Evolutionary conservation across 64 coral and sea anemone genomes (phyloP).

Genomic region (Montipora efflorescens): DNA sequence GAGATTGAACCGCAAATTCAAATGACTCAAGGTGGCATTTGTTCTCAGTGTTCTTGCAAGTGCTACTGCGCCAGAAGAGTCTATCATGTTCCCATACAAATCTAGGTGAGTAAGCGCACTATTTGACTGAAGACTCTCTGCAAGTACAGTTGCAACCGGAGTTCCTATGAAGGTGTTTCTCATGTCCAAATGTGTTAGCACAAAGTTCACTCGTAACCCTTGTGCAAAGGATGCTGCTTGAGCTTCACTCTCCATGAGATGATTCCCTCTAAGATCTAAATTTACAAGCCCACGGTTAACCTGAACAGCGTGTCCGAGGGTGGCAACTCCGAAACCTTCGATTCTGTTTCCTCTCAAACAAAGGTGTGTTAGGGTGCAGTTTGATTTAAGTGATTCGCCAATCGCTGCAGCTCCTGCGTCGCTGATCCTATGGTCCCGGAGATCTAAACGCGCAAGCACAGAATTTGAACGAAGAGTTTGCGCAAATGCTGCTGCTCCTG

Average conservation of each 20-base stretch:
- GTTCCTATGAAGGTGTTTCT: neutral
- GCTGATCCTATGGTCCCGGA: neutral
- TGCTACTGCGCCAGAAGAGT: neutral
- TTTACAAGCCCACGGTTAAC: neutral
- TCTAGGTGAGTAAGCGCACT: neutral
- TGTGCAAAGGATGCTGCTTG: neutral
- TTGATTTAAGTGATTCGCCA: neutral
- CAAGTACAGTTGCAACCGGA: neutral
- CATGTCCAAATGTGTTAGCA: neutral
- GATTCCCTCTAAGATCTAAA: neutral
- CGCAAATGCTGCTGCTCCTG: neutral
- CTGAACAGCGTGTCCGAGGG: neutral
- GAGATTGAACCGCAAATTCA: neutral
- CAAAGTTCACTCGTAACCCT: neutral
- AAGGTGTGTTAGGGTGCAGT: neutral
- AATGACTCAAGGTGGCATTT: neutral
- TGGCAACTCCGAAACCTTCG: neutral
- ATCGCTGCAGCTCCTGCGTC: neutral
- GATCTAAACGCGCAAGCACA: neutral
- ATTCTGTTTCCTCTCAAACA: neutral
- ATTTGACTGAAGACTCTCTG: neutral
- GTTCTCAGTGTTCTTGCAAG: neutral
- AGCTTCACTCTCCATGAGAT: neutral
- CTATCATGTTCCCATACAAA: neutral
- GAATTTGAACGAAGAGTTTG: neutral